These are phyloP conservation scores for Thereva nobilitata DNA, from an alignment of 2,888 invertebrate genomes.

Conservation along the genomic window DNA sequence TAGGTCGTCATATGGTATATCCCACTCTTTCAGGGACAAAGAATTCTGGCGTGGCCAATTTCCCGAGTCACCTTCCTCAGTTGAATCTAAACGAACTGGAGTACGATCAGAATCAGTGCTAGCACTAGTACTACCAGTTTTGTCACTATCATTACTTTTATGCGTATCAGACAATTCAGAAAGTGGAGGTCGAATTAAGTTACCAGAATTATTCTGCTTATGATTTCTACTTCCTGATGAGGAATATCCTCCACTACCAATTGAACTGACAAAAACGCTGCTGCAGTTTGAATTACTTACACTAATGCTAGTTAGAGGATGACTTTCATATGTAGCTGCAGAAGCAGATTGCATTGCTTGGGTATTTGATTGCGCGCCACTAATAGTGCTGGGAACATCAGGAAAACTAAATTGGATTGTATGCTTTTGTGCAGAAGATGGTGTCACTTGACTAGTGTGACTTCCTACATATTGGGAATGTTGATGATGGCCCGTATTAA, in stretches of 20 bases:
- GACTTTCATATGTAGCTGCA: constrained; percentile 61
- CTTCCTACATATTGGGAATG: constrained; percentile 13
- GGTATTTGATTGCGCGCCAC: constrained; percentile 41
- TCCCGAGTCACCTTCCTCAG: constrained; percentile 75
- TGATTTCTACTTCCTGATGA: constrained; percentile 29
- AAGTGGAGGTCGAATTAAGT: constrained; percentile 48
- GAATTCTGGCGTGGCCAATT: constrained; percentile 82
- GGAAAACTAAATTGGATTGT: constrained; percentile 58
- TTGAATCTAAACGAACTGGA: constrained; percentile 73
- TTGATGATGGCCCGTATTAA: constrained; percentile 58
- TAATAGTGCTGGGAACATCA: constrained; percentile 48
- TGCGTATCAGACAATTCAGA: constrained; percentile 61
- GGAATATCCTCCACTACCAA: constrained; percentile 12
- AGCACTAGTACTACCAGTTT: constrained; percentile 66
- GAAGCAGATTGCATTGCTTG: constrained; percentile 45
- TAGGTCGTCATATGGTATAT: constrained; percentile 95
- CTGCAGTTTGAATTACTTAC: constrained; percentile 37
- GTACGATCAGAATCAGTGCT: constrained; percentile 85
- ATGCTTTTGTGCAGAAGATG: constrained; percentile 53
- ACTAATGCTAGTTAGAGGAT: constrained; percentile 48
- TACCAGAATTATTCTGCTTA: constrained; percentile 41
- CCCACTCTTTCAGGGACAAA: constrained; percentile 93
- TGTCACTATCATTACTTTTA: constrained; percentile 70
- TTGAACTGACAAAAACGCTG: constrained; percentile 49
- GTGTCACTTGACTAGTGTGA: constrained; percentile 45